Base-by-base conservation (phyloP, 2,113 vertebrate genomes). In the Catharus minimus region DNA sequence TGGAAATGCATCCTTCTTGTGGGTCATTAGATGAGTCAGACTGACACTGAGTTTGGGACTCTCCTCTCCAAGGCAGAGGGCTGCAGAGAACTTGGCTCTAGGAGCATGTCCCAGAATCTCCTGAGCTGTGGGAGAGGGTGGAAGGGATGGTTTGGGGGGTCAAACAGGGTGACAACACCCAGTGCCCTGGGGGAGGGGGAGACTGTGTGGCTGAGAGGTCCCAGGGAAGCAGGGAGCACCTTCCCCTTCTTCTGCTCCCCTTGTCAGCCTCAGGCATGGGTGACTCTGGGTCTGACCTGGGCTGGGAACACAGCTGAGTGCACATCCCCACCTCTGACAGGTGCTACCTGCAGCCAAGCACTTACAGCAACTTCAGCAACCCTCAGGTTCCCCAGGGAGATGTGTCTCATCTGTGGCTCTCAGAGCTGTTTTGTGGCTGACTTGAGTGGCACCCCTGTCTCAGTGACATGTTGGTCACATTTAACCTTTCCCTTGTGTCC, bases 391-490 rank as follows among this genome's bases (percentile, higher is more conserved):
- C n/a, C 28, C 3, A 2, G 39, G 52, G 79, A 27, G 10, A 77
- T 15, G 53, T 3, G 66, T 18, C 28, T 85, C 61, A 8, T 84
- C 32, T 55, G 47, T 62, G 76, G 30, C n/a, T 62, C 64, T 66
- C 10, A 1, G 73, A 68, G 57, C 13, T 41, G 7, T 43, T 77
- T 14, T 1, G n/a, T 78, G 60, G 33, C 49, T 77, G 68, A 43
- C 81, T 73, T 28, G 50, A 82, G 50, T 43, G 67, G 22, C 30
- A 26, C 16, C 15, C 8, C 52, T 56, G n/a, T 18, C 77, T 64
- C 1, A 0, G 36, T 78, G 61, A 11, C n/a, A 2, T 0, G 36
- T 19, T 78, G 61, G 53, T 74, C 61, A 56, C 2, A 0, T 52
- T 67, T 23, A 30, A 47, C 55, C 16, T 41, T 74, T 17, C 20